Conservation (phyloP, 2,113 vertebrate species). For the Mandrillus leucophaeus region DNA sequence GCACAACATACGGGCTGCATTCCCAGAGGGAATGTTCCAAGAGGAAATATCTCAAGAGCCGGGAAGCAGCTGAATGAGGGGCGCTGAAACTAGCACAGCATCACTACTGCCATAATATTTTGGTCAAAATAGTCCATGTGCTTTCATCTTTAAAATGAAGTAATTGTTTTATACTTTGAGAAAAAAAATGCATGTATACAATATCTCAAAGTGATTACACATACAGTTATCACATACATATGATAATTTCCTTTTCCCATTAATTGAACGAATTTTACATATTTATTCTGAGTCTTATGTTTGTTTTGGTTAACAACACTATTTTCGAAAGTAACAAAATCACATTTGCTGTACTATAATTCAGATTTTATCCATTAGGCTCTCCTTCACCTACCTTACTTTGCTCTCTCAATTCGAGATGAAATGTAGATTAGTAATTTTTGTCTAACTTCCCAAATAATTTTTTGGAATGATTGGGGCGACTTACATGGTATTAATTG, state of each 20-base stretch:
- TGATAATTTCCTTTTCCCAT: background rate
- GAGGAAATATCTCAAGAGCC: background rate
- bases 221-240: background rate
- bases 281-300: background rate
- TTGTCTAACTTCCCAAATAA: conserved; percentile 5
- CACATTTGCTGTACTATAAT: background rate
- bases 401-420: conserved; percentile 6
- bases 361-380: background rate
- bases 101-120: background rate
- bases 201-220: background rate
- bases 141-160: conserved; percentile 15
- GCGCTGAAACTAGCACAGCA: background rate
- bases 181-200: background rate
- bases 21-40: background rate
- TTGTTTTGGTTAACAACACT: background rate
- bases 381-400: background rate
- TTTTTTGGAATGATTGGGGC: conserved; percentile 35
- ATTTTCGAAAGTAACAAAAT: background rate
- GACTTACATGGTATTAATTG: conserved; percentile 7
- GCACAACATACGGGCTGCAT: background rate
- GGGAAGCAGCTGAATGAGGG: background rate
- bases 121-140: background rate
- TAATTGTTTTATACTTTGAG: background rate
- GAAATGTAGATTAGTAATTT: background rate
- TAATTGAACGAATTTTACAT: background rate